Evolutionary conservation across 2,888 invertebrate genomes (phyloP), one percentile per base, ranked within the genome.

Genomic region (Troides helena): DNA sequence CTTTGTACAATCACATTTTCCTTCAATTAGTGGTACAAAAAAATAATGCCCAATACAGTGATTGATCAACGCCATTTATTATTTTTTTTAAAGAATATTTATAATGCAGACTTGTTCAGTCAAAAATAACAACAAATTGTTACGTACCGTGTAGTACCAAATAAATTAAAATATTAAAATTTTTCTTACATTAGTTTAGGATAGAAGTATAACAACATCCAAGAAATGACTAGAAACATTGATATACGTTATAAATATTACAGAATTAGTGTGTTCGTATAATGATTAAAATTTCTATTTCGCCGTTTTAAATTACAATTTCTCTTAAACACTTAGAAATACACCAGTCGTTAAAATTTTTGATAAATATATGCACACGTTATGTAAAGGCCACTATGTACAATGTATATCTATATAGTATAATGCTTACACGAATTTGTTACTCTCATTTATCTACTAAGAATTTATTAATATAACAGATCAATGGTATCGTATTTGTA

Each of bases 1-100:
- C 57, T 57, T 57, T 57, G 57, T 57, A 57, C 57, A 57, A 57
- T 21, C 57, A 57, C 57, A 57, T 57, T 58, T 50, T 50, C 50
- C 2, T 50, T 50, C 5, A 5, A 50, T 50, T 2, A 50, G 17
- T 4, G 14, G 50, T 12, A 14, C 0, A 18, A 50, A 17, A 46
- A 10, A 17, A 18, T 2, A 12, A 50, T 5, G 50, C 17, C 14
- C 50, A 50, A 50, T 14, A 50, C 14, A 18, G 14, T 39, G 14
- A 50, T 18, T 50, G 50, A 50, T 17, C 17, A 50, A 50, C 50
- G 14, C 18, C 50, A 2, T 17, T 14, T 14, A 17, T 50, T 25
- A 5, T 30, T 30, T 30, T 30, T 30, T 30, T 30, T 30, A 30
- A 30, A 30, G 30, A 30, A 30, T 25, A 25, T 25, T 25, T 39